Evolutionary conservation across 2,888 invertebrate species (phyloP), one percentile per base, ranked within the genome.

Genomic region (Resseliella maxima): DNA sequence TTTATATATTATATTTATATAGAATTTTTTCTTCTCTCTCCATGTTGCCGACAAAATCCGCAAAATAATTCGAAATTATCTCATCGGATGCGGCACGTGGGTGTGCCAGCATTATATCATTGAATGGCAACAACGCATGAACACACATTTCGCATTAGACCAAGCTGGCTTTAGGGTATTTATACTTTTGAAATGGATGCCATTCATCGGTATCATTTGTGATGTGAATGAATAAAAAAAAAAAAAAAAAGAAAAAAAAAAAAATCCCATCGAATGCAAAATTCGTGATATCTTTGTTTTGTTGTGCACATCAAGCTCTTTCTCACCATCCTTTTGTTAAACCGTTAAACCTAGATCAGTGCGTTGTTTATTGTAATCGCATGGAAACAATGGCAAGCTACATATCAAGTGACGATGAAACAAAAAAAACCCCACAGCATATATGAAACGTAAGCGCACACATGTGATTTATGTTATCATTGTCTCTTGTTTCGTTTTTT

Each of bases 141-240:
- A 31, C 72, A 72, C 31, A 31, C n/a, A 72, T 31, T 72, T 31
- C 59, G 31, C 31, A 72, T 72, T 72, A 72, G 31, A 1, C n/a
- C 31, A 15, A 72, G 59, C 59, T 35, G 72, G 72, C 72, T 72
- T 72, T 72, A 72, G 72, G 72, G 72, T 72, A 72, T 72, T 59
- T 59, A 59, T 59, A 59, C 59, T 59, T 59, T 59, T 59, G 24
- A 27, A 27, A 59, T 24, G 59, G 27, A 72, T 31, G 31, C 10
- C 72, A 72, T 72, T 72, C 72, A 72, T 72, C 31, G 72, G 31
- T 15, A 31, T 8, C 31, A 31, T 72, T 72, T 72, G 72, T 72
- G 72, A 72, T 72, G 31, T 72, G 72, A 72, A 72, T 72, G n/a
- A n/a, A n/a, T n/a, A n/a, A n/a, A n/a, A n/a, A n/a, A n/a, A n/a